Evolutionary conservation across 2,797 vertebrate genomes (phyloP).

Genomic region (Esox lucius): DNA sequence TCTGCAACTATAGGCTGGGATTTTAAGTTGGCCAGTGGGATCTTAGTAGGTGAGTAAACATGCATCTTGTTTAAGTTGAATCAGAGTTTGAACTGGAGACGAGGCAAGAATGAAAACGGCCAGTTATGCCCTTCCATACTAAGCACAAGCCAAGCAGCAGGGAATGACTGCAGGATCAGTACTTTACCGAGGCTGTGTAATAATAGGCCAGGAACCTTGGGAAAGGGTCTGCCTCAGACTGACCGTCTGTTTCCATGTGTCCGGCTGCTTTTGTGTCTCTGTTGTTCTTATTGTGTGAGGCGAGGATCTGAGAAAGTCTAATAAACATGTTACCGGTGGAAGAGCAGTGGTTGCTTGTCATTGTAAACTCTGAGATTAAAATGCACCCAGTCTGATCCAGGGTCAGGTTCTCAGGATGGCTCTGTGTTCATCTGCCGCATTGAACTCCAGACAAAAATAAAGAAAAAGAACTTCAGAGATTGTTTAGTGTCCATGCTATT

Average conservation of each 20-base stretch:
- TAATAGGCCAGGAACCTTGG: neutral
- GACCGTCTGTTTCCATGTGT: neutral
- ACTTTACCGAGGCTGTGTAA: neutral
- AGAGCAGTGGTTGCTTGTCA: neutral
- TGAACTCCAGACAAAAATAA: neutral
- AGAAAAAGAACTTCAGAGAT: neutral
- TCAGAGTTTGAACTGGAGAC: neutral
- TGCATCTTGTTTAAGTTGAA: neutral
- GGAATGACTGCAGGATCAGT: neutral
- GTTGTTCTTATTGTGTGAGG: too few species aligned
- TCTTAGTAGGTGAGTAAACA: neutral
- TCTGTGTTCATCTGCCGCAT: neutral
- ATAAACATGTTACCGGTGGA: neutral
- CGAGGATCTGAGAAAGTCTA: neutral
- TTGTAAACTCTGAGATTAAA: neutral
- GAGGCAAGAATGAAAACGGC: neutral
- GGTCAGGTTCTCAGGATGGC: constrained; percentile 7
- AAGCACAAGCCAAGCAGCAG: neutral
- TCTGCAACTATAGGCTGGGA: neutral
- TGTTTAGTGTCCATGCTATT: neutral
- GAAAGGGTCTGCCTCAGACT: neutral
- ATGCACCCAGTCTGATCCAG: neutral
- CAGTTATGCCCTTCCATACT: neutral
- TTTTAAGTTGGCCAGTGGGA: neutral
- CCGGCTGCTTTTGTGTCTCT: too few species aligned